A percentile compares a stretch with the other conserved stretches of the same genome.
Conservation (phyloP, 2,797 vertebrate species). For the Gouania willdenowi region DNA sequence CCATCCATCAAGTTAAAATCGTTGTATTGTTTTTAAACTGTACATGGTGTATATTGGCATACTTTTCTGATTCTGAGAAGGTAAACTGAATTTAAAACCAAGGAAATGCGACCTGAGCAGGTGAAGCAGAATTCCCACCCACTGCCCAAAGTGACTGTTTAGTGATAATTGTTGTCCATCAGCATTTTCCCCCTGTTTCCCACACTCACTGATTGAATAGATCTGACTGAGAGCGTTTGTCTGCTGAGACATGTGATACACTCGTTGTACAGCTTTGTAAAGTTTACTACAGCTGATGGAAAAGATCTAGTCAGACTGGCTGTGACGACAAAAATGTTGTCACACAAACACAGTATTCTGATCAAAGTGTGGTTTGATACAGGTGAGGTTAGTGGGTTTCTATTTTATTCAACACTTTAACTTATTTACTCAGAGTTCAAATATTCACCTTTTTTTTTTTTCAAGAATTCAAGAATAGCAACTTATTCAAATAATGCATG, state of each 20-base stretch:
- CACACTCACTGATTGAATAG: slow-evolving; percentile 5
- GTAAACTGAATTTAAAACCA: slow-evolving; percentile 12
- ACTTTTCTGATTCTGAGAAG: too few species aligned
- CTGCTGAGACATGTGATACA: slow-evolving; percentile 48
- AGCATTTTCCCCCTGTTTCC: slow-evolving; percentile 43
- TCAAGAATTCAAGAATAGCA: too few species aligned
- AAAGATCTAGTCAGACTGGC: slow-evolving; percentile 58
- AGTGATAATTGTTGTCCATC: slow-evolving; percentile 30
- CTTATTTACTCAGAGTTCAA: too few species aligned
- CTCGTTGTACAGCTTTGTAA: slow-evolving; percentile 43
- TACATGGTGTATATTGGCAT: too few species aligned
- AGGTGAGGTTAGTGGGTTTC: too few species aligned
- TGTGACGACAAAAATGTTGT: slow-evolving; percentile 27
- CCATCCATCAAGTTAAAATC: too few species aligned
- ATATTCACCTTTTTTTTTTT: too few species aligned
- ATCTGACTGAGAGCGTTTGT: slow-evolving; percentile 11
- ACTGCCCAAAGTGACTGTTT: slow-evolving; percentile 13
- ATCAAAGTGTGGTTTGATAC: slow-evolving; percentile 1
- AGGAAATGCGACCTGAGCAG: slow-evolving; percentile 28
- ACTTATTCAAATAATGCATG: too few species aligned
- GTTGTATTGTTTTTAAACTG: too few species aligned
- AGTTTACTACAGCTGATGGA: slow-evolving; percentile 21
- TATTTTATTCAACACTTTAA: too few species aligned
- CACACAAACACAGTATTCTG: too few species aligned
- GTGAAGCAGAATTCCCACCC: slow-evolving; percentile 36